A percentile compares a stretch with the other conserved stretches of the same genome.
Conservation (phyloP, 2,113 vertebrate genomes). For the Alaudala cheleensis region DNA sequence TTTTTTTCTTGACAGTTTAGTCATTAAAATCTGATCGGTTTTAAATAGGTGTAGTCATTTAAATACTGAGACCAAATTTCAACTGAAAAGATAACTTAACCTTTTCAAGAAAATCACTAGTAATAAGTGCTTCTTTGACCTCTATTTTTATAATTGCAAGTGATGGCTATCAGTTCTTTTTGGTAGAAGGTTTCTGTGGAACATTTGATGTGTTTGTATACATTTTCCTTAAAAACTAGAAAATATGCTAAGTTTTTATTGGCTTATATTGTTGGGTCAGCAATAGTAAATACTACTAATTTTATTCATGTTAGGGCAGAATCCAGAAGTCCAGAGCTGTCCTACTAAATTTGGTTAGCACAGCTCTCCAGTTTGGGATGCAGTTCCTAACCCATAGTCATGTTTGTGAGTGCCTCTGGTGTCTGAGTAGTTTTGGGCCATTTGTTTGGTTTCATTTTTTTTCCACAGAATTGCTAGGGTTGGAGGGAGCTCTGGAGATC, state of each 20-base stretch:
- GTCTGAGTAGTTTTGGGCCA: rapidly evolving
- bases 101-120: constrained; percentile 12
- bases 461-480: background rate
- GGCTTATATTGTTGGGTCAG: background rate
- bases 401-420: background rate
- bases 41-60: constrained; percentile 25
- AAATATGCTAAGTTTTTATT: background rate
- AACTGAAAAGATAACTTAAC: background rate
- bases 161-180: background rate
- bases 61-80: constrained; percentile 4
- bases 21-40: constrained; percentile 20
- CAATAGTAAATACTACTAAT: background rate
- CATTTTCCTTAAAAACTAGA: background rate
- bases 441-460: background rate
- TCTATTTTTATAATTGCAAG: background rate
- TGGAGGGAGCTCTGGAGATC: background rate
- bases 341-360: background rate
- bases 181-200: background rate
- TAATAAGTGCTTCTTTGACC: background rate
- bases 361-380: background rate
- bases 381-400: background rate
- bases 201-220: background rate
- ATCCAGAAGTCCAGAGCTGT: background rate
- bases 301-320: background rate
- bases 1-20: background rate